Evolutionary conservation across 2,113 vertebrate species (phyloP).

Genomic region (Leuciscus idus): DNA sequence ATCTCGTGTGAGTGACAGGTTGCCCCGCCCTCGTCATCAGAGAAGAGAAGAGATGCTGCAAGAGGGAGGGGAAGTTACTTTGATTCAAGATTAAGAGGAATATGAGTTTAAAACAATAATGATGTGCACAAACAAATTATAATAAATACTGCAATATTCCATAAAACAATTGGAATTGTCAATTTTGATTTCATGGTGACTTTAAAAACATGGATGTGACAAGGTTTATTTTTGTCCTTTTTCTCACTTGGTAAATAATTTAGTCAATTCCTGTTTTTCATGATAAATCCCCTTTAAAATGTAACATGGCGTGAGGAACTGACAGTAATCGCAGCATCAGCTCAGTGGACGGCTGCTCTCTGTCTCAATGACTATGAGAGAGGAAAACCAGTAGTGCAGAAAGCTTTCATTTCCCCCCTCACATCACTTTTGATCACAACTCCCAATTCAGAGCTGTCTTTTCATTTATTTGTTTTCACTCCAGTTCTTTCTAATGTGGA

Average conservation of each 20-base stretch:
- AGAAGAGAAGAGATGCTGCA: no score
- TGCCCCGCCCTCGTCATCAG: no score
- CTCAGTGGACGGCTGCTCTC: background rate
- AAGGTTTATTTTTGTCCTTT: background rate
- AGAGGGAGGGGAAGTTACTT: no score
- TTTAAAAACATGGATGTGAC: background rate
- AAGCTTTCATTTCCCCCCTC: background rate
- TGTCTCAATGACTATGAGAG: background rate
- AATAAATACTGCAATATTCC: no score
- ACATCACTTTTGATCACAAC: background rate
- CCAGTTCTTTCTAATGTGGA: background rate
- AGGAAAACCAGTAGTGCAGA: background rate
- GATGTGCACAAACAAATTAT: no score
- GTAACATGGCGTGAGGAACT: background rate
- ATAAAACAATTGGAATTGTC: no score
- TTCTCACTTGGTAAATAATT: background rate
- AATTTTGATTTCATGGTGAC: no score
- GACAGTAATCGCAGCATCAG: background rate
- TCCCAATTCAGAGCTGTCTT: conserved; percentile 10
- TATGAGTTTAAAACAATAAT: no score
- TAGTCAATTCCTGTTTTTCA: background rate
- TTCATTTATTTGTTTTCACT: conserved; percentile 5
- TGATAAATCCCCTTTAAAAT: conserved; percentile 1
- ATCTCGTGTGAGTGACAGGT: no score
- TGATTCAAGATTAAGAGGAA: no score